Evolutionary conservation across 2,888 invertebrate species (phyloP).

Genomic region (Itoplectis maculator): DNA sequence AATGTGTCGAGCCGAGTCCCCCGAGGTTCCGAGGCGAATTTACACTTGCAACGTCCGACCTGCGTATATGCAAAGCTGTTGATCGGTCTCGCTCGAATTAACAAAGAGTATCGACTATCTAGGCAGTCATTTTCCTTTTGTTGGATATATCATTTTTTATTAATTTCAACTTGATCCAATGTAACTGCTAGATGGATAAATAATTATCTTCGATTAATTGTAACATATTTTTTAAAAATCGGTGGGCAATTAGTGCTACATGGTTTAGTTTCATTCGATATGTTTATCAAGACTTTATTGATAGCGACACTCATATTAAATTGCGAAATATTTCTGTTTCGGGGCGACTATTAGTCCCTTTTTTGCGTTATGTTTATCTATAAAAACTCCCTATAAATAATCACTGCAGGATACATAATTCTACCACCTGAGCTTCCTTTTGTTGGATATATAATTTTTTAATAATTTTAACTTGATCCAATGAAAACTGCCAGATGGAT

Average conservation of each 20-base stretch:
- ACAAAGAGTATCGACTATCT: conserved; percentile 52
- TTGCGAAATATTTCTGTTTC: conserved; percentile 3
- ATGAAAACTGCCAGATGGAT: background rate
- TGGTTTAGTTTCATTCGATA: background rate
- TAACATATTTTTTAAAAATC: no score
- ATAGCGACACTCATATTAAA: background rate
- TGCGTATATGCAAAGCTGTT: conserved; percentile 48
- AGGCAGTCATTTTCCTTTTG: conserved; percentile 37
- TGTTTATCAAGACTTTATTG: background rate
- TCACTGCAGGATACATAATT: background rate
- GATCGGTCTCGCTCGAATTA: conserved; percentile 49
- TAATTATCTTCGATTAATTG: no score
- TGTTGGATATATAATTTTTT: conserved; percentile 32
- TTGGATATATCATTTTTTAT: conserved; percentile 10
- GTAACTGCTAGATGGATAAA: background rate
- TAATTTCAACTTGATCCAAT: background rate
- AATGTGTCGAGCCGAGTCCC: conserved; percentile 51
- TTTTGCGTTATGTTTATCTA: background rate
- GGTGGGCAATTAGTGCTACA: conserved; percentile 2
- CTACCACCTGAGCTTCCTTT: no score
- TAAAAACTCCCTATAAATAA: background rate
- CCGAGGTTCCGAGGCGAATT: conserved; percentile 41
- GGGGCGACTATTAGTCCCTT: background rate
- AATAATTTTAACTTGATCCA: background rate
- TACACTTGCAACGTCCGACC: conserved; percentile 26